Percentiles rank a stretch among this genome's conserved stretches.
Conservation (phyloP, 1,140 invertebrate species). For the Antheraea pernyi region DNA sequence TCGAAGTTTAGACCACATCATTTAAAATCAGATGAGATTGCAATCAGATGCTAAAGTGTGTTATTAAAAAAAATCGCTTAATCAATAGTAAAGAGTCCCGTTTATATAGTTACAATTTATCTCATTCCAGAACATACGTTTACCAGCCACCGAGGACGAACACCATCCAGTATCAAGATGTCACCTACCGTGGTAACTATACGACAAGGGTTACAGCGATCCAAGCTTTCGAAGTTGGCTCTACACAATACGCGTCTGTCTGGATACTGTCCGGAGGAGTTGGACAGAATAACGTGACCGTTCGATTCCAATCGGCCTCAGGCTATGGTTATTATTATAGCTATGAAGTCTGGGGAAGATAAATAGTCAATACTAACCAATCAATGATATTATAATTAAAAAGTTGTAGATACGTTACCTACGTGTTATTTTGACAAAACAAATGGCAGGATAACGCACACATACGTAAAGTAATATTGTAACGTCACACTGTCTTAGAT, state of each 20-base stretch:
- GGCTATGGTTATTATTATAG: constrained; percentile 46
- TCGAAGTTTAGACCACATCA: too few species aligned
- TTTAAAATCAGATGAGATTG: too few species aligned
- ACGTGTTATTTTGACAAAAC: too few species aligned
- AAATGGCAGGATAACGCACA: too few species aligned
- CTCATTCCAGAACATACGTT: constrained; percentile 44
- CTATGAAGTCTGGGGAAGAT: constrained; percentile 47
- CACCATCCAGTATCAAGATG: constrained; percentile 44
- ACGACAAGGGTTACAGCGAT: constrained; percentile 42
- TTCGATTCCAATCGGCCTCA: constrained; percentile 35
- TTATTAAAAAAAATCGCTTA: too few species aligned
- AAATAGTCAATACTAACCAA: constrained; percentile 6
- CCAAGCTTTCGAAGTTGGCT: constrained; percentile 40
- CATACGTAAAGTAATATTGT: too few species aligned
- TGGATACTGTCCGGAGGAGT: constrained; percentile 47
- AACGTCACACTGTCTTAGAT: too few species aligned
- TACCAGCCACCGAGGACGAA: constrained; percentile 35
- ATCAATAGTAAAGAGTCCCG: too few species aligned
- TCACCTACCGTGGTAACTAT: constrained; percentile 35
- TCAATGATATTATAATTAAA: background rate
- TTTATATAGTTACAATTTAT: background rate
- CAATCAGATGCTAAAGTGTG: too few species aligned
- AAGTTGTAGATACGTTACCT: too few species aligned
- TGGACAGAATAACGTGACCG: constrained; percentile 34
- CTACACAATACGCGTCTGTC: constrained; percentile 37